Evolutionary conservation across 2,797 vertebrate species (phyloP).

Genomic region (Notolabrus celidotus): DNA sequence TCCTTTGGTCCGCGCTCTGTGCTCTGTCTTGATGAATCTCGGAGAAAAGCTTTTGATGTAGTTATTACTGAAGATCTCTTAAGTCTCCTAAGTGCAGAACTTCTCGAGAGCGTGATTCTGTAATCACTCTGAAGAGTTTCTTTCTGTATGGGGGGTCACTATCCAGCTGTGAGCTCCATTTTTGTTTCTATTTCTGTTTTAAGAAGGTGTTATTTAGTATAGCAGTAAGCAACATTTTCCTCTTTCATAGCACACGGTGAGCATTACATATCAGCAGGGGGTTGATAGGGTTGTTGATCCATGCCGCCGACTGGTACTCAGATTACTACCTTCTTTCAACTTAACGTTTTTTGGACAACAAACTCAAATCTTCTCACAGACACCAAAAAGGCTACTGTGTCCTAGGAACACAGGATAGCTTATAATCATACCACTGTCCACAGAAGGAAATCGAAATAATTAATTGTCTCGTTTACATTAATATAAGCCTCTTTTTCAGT

Average conservation of each 20-base stretch:
- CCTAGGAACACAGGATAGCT: not conserved
- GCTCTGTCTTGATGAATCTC: conserved; percentile 74
- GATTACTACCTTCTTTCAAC: conserved; percentile 36
- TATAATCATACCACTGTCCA: conserved; percentile 10
- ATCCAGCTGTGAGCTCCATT: conserved; percentile 42
- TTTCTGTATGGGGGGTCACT: conserved; percentile 31
- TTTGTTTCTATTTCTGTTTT: conserved; percentile 58
- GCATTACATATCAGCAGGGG: conserved; percentile 43
- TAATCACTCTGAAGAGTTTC: conserved; percentile 55
- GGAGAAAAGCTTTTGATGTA: conserved; percentile 73
- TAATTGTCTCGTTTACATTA: too few relatives aligned
- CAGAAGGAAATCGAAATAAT: not conserved
- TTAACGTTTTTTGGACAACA: conserved; percentile 13
- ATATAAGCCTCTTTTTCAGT: too few relatives aligned
- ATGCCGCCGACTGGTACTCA: conserved; percentile 44
- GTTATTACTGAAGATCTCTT: conserved; percentile 70
- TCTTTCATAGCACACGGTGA: conserved; percentile 22
- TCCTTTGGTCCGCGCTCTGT: conserved; percentile 67
- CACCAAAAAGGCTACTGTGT: conserved; percentile 4
- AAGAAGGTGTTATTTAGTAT: conserved; percentile 46
- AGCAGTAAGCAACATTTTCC: conserved; percentile 29
- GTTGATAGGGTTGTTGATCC: conserved; percentile 49
- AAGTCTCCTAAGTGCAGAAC: conserved; percentile 59
- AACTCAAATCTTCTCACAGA: not conserved
- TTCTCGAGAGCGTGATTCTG: conserved; percentile 43